Base-by-base conservation (phyloP, 92 coral and sea anemone species). In the Micromussa lordhowensis region DNA sequence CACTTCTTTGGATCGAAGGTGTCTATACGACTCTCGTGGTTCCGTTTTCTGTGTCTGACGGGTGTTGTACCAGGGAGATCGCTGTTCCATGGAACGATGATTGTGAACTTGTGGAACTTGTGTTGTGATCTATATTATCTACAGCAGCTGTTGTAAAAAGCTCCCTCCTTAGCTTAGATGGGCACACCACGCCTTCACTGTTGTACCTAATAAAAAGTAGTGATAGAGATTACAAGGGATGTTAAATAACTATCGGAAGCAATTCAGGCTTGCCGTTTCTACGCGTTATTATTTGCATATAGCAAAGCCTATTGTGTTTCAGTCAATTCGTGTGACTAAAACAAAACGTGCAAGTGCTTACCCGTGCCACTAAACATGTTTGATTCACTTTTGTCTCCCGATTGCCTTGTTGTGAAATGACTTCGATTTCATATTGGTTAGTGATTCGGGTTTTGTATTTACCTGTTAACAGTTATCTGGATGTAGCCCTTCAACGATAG, bases 111-210 rank as follows among this genome's bases (percentile, higher is more conserved):
- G 96, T 94, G 59, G 94, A 86, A 81, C 96, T 92, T 32, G 94
- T 92, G 57, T 91, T 94, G 92, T 94, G 94, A 80, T 91, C 93
- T 36, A 91, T 89, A 76, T 94, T 91, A 68, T 94, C 93, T n/a
- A 77, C 81, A 77, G 92, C 92, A 16, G 90, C 96, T 58, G 96
- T 94, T 32, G 93, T 90, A 71, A 94, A 91, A 64, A 94, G 74
- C 64, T 80, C 88, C n/a, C 88, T 77, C 64, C 80, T 84, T n/a
- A 94, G 89, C 48, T 86, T 87, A 66, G 92, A 31, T 4, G 93
- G 96, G 79, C 96, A 92, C 19, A 92, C 93, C 55, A 82, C 79
- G 48, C 88, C 90, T 82, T 92, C 94, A 58, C 61, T 78, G 74
- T 92, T 91, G 79, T 86, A 92, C 84, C 81, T 74, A 78, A 86